Percentiles rank a stretch among this genome's conserved stretches.
These are phyloP conservation scores for Xenopus tropicalis DNA, from an alignment of 2,113 vertebrate genomes.

Conservation along the genomic window DNA sequence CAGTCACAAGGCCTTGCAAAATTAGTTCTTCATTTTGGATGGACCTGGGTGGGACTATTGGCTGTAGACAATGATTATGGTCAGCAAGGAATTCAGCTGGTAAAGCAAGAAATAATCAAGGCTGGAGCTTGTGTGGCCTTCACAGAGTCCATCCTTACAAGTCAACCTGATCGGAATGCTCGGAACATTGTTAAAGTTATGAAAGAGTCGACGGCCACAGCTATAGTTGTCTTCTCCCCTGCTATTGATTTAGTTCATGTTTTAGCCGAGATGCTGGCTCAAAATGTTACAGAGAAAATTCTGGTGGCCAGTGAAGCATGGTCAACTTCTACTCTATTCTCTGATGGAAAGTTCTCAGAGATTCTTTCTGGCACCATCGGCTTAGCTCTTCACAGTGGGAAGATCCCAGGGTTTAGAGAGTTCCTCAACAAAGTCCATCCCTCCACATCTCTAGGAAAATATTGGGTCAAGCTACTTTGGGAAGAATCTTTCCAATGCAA, in stretches of 20 bases:
- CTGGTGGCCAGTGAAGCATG: conserved; percentile 37
- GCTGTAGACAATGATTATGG: conserved; percentile 24
- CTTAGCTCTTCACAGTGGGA: conserved; percentile 30
- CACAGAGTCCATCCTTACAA: conserved; percentile 22
- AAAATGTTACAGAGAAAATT: conserved; percentile 37
- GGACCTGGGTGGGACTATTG: conserved; percentile 46
- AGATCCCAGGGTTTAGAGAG: conserved; percentile 25
- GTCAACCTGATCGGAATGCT: not conserved
- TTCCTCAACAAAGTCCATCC: conserved; percentile 23
- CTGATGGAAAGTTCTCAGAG: conserved; percentile 5
- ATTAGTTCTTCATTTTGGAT: conserved; percentile 38
- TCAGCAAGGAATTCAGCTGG: conserved; percentile 17
- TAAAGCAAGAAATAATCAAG: conserved; percentile 27
- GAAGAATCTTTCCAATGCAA: conserved; percentile 29
- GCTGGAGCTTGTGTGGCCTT: conserved; percentile 42
- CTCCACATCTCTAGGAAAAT: not conserved
- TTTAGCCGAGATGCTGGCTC: conserved; percentile 24
- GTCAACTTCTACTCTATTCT: conserved; percentile 13
- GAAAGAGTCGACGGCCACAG: conserved; percentile 20
- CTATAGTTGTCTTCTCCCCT: conserved; percentile 30
- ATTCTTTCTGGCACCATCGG: conserved; percentile 40
- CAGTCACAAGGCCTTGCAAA: conserved; percentile 31
- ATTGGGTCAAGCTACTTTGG: conserved; percentile 32
- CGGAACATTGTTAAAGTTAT: conserved; percentile 18
- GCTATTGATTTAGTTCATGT: conserved; percentile 23